Conservation (phyloP, 2,888 invertebrate genomes). For the Eudemis profundana region DNA sequence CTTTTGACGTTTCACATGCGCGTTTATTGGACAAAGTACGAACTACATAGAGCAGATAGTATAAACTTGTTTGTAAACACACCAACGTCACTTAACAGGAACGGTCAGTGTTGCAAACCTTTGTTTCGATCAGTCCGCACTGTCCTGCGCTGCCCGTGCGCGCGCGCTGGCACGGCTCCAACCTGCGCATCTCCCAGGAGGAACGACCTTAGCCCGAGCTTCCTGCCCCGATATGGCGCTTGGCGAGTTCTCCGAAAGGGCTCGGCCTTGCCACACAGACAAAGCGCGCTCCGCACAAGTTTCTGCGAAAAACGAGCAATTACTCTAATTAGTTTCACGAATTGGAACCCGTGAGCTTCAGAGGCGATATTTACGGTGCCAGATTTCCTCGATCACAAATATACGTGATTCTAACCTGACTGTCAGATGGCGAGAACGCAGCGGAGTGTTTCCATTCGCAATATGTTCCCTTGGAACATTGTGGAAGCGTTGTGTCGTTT, state of each 20-base stretch:
- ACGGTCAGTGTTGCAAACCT: conserved; percentile 6
- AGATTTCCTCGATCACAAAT: not conserved
- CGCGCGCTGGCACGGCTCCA: conserved; percentile 37
- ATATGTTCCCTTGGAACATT: not conserved
- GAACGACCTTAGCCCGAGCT: conserved; percentile 46
- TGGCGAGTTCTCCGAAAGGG: conserved; percentile 45
- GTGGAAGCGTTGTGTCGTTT: not conserved
- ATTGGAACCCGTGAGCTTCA: not conserved
- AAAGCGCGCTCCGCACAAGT: conserved; percentile 1
- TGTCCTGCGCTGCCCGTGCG: conserved; percentile 7
- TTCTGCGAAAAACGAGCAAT: conserved; percentile 26
- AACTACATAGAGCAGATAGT: conserved; percentile 4
- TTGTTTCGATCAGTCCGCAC: conserved; percentile 6
- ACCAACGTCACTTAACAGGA: conserved; percentile 7
- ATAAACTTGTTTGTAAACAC: conserved; percentile 29
- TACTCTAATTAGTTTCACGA: conserved; percentile 28
- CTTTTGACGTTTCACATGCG: too few species aligned
- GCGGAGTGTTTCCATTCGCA: not conserved
- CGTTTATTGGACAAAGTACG: too few species aligned
- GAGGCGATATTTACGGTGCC: not conserved
- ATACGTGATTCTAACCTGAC: not conserved
- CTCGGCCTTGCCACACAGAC: conserved; percentile 21
- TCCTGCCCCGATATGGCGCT: conserved; percentile 54
- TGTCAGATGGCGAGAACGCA: not conserved
- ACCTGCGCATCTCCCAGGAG: conserved; percentile 40